Percentiles rank a stretch among this genome's conserved stretches.
Evolutionary conservation across 2,113 vertebrate genomes (phyloP).

Genomic region (Nesoenas mayeri): DNA sequence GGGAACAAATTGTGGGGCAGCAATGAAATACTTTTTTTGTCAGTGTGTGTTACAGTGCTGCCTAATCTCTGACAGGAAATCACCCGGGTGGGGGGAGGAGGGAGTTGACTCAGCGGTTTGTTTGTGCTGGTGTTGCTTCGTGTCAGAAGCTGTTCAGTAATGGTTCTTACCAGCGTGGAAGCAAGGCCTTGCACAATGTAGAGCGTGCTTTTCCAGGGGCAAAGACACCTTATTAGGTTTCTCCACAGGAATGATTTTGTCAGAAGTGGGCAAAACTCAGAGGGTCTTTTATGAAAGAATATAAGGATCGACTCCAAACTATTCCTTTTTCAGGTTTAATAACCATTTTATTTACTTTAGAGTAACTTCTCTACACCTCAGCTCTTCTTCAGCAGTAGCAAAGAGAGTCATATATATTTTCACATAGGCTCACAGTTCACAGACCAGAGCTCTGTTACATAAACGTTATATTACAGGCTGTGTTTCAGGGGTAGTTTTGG

Average conservation of each 20-base stretch:
- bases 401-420: fast-evolving
- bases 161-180: not conserved
- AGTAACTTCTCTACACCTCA: not conserved
- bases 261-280: not conserved
- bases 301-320: not conserved
- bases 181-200: not conserved
- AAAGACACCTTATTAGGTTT: not conserved
- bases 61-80: constrained; percentile 4
- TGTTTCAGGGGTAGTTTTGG: fast-evolving
- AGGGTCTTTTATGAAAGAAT: not conserved
- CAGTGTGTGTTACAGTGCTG: not conserved
- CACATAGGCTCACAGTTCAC: not conserved
- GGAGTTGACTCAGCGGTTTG: constrained; percentile 52
- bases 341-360: not conserved
- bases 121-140: not conserved
- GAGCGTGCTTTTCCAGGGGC: not conserved
- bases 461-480: not conserved
- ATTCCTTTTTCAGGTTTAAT: not conserved
- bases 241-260: not conserved
- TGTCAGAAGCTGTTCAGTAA: not conserved
- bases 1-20: not conserved
- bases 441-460: not conserved
- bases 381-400: not conserved
- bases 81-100: not conserved
- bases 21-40: not conserved